Evolutionary conservation across 2,797 vertebrate genomes (phyloP).

Genomic region (Anas bernieri): DNA sequence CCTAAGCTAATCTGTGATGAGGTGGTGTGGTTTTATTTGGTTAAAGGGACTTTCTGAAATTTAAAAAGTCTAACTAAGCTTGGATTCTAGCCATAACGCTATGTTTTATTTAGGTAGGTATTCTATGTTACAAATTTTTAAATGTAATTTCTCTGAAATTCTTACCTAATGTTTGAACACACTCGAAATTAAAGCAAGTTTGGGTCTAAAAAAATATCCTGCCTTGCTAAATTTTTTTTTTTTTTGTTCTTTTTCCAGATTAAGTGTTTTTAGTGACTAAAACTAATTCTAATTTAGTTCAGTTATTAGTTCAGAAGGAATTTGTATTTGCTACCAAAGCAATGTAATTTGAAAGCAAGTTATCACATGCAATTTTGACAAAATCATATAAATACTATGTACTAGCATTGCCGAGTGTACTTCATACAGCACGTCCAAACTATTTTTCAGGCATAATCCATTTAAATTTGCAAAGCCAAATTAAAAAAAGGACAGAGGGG

Average conservation of each 20-base stretch:
- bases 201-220: neutral
- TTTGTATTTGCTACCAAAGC: constrained; percentile 18
- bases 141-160: neutral
- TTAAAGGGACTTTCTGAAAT: constrained; percentile 30
- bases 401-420: constrained; percentile 1
- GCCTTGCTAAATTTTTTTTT: constrained; percentile 14
- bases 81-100: neutral
- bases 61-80: neutral
- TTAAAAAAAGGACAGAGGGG: constrained; percentile 11
- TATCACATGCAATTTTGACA: constrained; percentile 55
- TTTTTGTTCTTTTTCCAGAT: neutral
- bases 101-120: neutral
- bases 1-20: neutral
- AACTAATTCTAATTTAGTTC: neutral
- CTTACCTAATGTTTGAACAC: neutral
- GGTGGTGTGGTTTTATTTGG: constrained; percentile 11
- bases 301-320: constrained; percentile 26
- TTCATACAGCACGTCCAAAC: constrained; percentile 42
- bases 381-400: neutral
- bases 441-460: constrained; percentile 19
- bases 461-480: constrained; percentile 74
- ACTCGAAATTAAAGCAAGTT: constrained; percentile 29
- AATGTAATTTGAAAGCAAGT: constrained; percentile 62
- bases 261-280: neutral
- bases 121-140: neutral